A percentile compares a stretch with the other conserved stretches of the same genome.
These are phyloP conservation scores for Anaspis maculata DNA, from an alignment of 2,888 invertebrate species.

Conservation along the genomic window DNA sequence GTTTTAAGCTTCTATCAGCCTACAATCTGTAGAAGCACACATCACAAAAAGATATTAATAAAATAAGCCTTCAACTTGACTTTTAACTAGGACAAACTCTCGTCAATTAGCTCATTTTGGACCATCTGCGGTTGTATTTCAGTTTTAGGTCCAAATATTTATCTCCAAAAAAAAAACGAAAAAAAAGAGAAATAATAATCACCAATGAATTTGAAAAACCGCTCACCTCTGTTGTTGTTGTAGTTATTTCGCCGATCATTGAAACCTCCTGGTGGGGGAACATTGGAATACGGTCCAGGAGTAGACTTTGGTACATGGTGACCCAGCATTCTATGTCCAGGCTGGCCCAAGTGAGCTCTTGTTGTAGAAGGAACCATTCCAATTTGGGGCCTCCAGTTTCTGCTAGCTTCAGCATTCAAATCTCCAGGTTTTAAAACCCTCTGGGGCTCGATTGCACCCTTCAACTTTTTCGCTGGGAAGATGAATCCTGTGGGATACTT, in stretches of 20 bases:
- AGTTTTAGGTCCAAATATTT: no score
- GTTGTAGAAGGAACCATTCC: conserved; percentile 47
- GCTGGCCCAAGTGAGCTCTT: conserved; percentile 48
- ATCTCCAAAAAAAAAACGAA: no score
- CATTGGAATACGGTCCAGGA: conserved; percentile 17
- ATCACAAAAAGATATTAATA: no score
- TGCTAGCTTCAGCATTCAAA: conserved; percentile 53
- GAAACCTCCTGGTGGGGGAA: conserved; percentile 14
- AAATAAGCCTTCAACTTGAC: no score
- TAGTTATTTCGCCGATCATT: conserved; percentile 8
- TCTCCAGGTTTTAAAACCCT: conserved; percentile 73
- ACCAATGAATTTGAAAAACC: no score
- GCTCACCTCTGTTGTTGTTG: conserved; percentile 6
- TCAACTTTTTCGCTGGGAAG: conserved; percentile 66
- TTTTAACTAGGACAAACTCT: no score
- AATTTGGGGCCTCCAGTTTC: conserved; percentile 69
- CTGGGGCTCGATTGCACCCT: conserved; percentile 62
- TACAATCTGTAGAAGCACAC: no score
- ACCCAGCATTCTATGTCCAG: conserved; percentile 70
- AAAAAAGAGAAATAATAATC: no score
- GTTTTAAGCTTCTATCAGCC: no score
- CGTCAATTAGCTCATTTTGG: no score
- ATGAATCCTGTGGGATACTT: conserved; percentile 63
- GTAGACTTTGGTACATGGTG: conserved; percentile 45
- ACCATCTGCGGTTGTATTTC: no score